Evolutionary conservation across 92 coral and sea anemone species (phyloP).

Genomic region (Meandrina meandrites): DNA sequence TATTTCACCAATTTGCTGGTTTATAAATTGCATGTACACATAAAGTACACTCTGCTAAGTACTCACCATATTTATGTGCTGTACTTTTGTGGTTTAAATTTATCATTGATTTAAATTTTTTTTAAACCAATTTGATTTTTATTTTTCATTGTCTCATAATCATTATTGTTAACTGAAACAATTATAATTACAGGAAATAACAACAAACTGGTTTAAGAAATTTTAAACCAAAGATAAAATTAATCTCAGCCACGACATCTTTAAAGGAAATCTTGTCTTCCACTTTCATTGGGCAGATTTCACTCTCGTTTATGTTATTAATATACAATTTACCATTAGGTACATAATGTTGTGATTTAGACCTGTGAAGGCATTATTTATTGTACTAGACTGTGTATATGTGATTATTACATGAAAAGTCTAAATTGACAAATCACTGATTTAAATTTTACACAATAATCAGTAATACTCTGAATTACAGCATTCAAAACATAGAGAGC

Average conservation of each 20-base stretch:
- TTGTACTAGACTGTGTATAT: not conserved
- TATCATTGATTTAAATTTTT: too few relatives aligned
- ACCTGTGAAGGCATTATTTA: not conserved
- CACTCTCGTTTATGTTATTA: too few relatives aligned
- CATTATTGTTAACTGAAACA: too few relatives aligned
- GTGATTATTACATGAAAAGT: not conserved
- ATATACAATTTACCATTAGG: too few relatives aligned
- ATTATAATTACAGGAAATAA: too few relatives aligned
- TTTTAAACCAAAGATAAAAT: too few relatives aligned
- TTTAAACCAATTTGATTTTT: too few relatives aligned
- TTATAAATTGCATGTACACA: not conserved
- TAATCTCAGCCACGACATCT: too few relatives aligned
- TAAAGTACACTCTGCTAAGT: not conserved
- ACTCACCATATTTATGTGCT: not conserved
- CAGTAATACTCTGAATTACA: not conserved
- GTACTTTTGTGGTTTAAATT: not conserved
- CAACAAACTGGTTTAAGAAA: too few relatives aligned
- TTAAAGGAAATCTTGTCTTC: not conserved
- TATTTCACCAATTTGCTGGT: not conserved
- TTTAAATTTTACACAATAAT: not conserved
- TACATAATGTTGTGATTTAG: not conserved
- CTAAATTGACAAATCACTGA: not conserved
- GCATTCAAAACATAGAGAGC: not conserved
- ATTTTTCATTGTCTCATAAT: too few relatives aligned
- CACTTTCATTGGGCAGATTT: not conserved